Evolutionary conservation across 2,113 vertebrate genomes (phyloP).

Genomic region (Bambusicola thoracicus): DNA sequence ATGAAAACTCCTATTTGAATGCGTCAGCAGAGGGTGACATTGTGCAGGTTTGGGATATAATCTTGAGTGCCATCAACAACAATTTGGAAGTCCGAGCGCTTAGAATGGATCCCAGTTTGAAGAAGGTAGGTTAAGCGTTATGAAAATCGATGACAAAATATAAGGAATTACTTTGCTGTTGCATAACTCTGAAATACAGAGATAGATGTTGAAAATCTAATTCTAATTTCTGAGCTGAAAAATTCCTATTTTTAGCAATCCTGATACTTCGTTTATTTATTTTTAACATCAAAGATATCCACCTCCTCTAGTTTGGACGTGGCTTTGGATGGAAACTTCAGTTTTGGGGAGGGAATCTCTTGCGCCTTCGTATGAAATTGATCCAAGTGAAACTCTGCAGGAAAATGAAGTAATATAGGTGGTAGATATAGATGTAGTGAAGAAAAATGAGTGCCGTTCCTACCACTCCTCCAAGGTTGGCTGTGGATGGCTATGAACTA

Average conservation of each 20-base stretch:
- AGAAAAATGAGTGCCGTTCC: accelerated
- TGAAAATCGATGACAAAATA: background rate
- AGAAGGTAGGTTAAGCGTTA: accelerated
- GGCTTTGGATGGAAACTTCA: background rate
- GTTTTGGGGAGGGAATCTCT: background rate
- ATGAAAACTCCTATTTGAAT: slow-evolving; percentile 16
- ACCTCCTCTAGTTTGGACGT: accelerated
- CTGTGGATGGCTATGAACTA: accelerated
- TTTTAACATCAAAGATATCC: accelerated
- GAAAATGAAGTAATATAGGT: background rate
- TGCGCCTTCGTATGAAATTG: background rate
- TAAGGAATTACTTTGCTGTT: background rate
- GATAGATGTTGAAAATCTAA: background rate
- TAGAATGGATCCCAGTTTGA: background rate
- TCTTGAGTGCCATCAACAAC: background rate
- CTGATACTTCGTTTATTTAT: background rate
- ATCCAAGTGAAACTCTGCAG: background rate
- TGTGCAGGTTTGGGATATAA: slow-evolving; percentile 34
- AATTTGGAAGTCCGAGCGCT: background rate
- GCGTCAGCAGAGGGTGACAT: slow-evolving; percentile 57
- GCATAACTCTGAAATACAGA: background rate
- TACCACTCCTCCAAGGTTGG: accelerated
- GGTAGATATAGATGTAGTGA: background rate
- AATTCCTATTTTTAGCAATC: background rate
- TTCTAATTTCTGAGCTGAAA: background rate